Base-by-base conservation (phyloP, 2,888 invertebrate species). In the Drosophila mimica region DNA sequence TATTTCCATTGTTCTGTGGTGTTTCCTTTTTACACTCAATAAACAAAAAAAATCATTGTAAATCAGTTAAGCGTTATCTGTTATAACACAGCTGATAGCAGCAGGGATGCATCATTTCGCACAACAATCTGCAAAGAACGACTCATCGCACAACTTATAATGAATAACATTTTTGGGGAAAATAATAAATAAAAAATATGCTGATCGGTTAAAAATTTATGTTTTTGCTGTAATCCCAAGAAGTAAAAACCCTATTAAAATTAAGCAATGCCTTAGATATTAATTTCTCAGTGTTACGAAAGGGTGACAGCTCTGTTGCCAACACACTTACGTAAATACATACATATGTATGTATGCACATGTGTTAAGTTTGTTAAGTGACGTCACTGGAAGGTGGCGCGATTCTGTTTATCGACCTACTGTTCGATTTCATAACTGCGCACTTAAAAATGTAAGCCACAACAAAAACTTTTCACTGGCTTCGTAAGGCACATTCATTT, bases 321-420 rank as follows among this genome's bases (percentile, higher is more conserved):
- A 31, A n/a, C 5, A 17, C 9, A 17, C 30, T 25, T 28, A 28
- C 5, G 11, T 33, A 31, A 20, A 38, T n/a, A 56, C 3, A 25
- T 17, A 5, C 8, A 33, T 25, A 31, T 8, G 13, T 25, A 38
- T 34, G 1, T 17, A 20, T 4, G 54, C 3, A 25, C 25, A 25
- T 25, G 25, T 25, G 25, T 25, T 25, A 1, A 25, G 25, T 20
- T 17, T 68, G 30, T 52, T 36, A 34, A 9, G 6, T 71, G 72
- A 76, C 74, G 70, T 78, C 78, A 78, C 20, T 17, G 6, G 13
- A 62, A 67, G 49, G 64, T 78, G 78, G 78, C 70, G 74, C 52
- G 78, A 78, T 78, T 70, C 38, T 31, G 13, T 56, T 56, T 51
- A 36, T 49, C 52, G 36, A 11, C 36, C 49, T 25, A 38, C 34